These are phyloP conservation scores for Podocnemis expansa DNA, from an alignment of 2,113 vertebrate genomes.

Conservation along the genomic window DNA sequence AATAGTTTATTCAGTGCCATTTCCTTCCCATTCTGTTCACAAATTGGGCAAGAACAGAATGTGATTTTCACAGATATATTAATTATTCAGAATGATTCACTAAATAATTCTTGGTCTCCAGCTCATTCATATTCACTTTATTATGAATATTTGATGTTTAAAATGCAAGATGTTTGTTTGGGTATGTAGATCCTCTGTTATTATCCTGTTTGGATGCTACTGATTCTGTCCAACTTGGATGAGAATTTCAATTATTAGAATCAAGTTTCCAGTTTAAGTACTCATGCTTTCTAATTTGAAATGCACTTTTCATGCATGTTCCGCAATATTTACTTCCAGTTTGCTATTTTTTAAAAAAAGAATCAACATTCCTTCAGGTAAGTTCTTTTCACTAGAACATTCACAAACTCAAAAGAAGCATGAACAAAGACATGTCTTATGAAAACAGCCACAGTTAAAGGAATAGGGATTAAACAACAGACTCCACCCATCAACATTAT, in stretches of 20 bases:
- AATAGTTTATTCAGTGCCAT: not conserved
- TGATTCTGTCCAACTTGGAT: not conserved
- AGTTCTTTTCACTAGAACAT: not conserved
- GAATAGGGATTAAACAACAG: not conserved
- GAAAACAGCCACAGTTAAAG: not conserved
- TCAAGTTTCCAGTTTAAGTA: not conserved
- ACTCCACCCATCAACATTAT: not conserved
- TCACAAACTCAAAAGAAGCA: not conserved
- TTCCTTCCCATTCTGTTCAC: not conserved
- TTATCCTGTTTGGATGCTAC: not conserved
- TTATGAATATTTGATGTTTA: not conserved
- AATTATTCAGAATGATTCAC: constrained; percentile 20
- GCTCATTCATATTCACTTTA: not conserved
- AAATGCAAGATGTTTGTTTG: not conserved
- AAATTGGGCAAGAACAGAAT: not conserved
- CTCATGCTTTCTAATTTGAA: not conserved
- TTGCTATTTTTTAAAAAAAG: not conserved
- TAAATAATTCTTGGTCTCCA: not conserved
- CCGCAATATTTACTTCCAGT: not conserved
- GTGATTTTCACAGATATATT: not conserved
- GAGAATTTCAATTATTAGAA: not conserved
- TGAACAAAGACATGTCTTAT: not conserved
- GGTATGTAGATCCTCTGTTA: not conserved
- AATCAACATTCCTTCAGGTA: not conserved
- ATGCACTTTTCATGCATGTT: not conserved